A percentile compares a stretch with the other conserved stretches of the same genome.
phyloP scores from a whole-genome alignment of 2,113 vertebrate genomes.

The Chloropsis hardwickii region DNA sequence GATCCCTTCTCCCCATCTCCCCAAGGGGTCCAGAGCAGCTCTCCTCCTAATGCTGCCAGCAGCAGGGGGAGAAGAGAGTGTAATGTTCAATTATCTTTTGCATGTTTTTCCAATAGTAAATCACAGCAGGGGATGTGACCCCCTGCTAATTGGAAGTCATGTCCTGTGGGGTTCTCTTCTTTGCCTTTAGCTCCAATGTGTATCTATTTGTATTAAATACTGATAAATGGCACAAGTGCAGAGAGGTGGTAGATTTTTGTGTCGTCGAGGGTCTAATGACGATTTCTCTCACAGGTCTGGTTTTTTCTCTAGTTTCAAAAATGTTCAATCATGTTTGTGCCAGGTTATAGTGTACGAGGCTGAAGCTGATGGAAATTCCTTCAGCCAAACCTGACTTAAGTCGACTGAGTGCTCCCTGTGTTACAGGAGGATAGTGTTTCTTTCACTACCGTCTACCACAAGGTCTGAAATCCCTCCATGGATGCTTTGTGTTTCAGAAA shows the following conservation, averaged over 20 bases:
- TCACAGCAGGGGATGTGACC: conserved; percentile 42
- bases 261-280: fast-evolving
- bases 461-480: conserved; percentile 7
- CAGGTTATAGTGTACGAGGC: neutral
- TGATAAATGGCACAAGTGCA: neutral
- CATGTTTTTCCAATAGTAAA: conserved; percentile 59
- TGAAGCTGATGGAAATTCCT: neutral
- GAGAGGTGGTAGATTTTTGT: neutral
- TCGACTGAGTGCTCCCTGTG: neutral
- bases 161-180: conserved; percentile 34
- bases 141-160: conserved; percentile 58
- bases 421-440: neutral
- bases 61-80: conserved; percentile 35
- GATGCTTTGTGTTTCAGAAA: conserved; percentile 21
- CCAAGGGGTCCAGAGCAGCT: neutral
- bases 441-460: neutral
- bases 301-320: neutral
- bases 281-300: neutral
- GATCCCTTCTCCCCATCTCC: conserved; percentile 22
- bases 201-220: conserved; percentile 50
- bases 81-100: conserved; percentile 62
- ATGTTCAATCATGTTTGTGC: neutral
- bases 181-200: conserved; percentile 2
- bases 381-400: neutral
- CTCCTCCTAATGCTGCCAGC: neutral